phyloP scores from a whole-genome alignment of 2,888 invertebrate species.

The Dromius quadrimaculatus region DNA sequence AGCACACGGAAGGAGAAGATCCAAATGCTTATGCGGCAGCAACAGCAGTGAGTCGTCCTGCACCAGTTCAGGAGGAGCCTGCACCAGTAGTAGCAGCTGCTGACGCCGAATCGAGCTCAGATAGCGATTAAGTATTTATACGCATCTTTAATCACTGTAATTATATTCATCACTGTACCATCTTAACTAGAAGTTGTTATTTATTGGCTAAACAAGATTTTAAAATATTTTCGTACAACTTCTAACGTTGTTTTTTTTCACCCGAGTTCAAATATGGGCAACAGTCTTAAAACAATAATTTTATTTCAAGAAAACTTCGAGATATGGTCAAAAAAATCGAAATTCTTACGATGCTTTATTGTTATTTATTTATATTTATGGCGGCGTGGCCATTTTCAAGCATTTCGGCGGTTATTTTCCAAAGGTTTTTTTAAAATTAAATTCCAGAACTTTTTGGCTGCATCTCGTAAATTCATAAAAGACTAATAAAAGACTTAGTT shows the following conservation, averaged over 20 bases:
- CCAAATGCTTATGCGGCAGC: conserved; percentile 78
- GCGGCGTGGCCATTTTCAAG: too few relatives aligned
- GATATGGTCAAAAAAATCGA: neutral
- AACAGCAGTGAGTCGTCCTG: conserved; percentile 67
- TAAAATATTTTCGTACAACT: conserved; percentile 20
- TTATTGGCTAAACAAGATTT: conserved; percentile 12
- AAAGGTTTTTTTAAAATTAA: too few relatives aligned
- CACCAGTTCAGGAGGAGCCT: conserved; percentile 70
- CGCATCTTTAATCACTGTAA: conserved; percentile 14
- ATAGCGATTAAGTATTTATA: conserved; percentile 64
- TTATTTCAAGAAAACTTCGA: conserved; percentile 16
- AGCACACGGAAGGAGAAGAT: conserved; percentile 82
- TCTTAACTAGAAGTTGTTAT: conserved; percentile 16
- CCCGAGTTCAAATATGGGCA: conserved; percentile 27
- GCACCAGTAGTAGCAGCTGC: conserved; percentile 64
- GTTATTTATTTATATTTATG: too few relatives aligned
- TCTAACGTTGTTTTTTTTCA: conserved; percentile 10
- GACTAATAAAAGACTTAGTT: conserved; percentile 19
- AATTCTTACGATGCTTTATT: too few relatives aligned
- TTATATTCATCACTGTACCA: conserved; percentile 15
- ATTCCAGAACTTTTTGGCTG: too few relatives aligned
- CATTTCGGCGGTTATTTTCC: too few relatives aligned
- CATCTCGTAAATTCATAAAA: too few relatives aligned
- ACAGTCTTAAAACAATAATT: conserved; percentile 29
- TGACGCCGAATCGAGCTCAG: conserved; percentile 66